Evolutionary conservation across 30 jellyfish, hydroid and myxozoan genomes (phyloP), one percentile per base, ranked within the genome.

Genomic region (Hydractinia echinata): DNA sequence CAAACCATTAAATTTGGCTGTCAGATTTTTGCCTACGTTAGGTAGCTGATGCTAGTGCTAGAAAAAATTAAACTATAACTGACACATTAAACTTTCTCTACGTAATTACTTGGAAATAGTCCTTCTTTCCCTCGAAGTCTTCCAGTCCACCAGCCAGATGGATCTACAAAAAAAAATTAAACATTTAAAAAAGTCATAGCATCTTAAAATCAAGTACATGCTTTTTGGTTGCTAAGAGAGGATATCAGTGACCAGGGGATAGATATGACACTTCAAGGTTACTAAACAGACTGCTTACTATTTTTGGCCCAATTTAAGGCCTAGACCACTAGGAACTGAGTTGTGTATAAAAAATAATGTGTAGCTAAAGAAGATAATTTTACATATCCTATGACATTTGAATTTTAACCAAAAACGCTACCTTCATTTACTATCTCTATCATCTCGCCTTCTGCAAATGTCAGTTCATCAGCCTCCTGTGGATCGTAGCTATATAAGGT

Each of bases 111-210:
- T 4, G 99, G 99, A 73, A 94, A 94, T 54, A 88, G 66, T 51
- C 99, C 99, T 81, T 88, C 96, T 55, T 79, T 81, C 3, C 96
- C 97, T 13, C 96, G 95, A 72, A 81, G 84, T 68, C 84, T 83
- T 8, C 99, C 99, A 80, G 90, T 88, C 99, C 99, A 94, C 99
- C 99, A 94, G 15, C 99, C 99, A 9, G 97, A 88, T 10, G 96
- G 88, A 80, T 94, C 99, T 94, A 81, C 66, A 72, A 79, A 19
- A n/a, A n/a, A 20, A 48, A 66, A 1, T 14, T 61, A 16, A 51
- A 14, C 16, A 66, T 9, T 16, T 10, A 50, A 10, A 64, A 64
- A 64, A 7, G 8, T 64, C 39, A 6, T 13, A 64, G 74, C 15
- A 3, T 58, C 69, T 58, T 64, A 64, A 6, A 6, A 64, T 64